Percentiles rank a stretch among this genome's conserved stretches.
These are phyloP conservation scores for Neotoma lepida DNA, from an alignment of 2,113 vertebrate genomes.

Conservation along the genomic window DNA sequence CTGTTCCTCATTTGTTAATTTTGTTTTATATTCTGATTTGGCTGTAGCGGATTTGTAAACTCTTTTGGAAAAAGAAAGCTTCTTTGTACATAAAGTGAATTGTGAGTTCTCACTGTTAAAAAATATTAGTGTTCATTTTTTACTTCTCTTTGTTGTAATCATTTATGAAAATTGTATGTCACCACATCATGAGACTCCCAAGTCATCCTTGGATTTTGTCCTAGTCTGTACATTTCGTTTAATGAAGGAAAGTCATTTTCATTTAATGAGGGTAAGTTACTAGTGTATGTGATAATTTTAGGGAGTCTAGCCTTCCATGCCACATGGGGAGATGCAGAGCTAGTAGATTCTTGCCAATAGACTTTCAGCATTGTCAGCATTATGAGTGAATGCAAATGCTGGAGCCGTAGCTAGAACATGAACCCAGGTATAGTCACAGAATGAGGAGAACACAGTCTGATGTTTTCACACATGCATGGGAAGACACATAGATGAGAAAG, in stretches of 20 bases:
- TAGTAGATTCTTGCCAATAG: too few relatives aligned
- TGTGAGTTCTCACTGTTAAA: slow-evolving; percentile 3
- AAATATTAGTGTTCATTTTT: background rate
- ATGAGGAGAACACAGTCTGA: background rate
- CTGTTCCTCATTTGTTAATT: background rate
- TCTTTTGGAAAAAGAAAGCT: background rate
- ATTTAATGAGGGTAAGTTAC: background rate
- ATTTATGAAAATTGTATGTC: background rate
- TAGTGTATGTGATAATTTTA: background rate
- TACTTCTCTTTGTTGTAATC: background rate
- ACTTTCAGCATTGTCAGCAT: background rate
- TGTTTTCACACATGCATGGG: background rate
- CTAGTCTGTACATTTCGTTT: background rate
- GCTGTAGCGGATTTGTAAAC: background rate
- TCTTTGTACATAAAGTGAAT: background rate
- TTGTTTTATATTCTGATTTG: slow-evolving; percentile 16
- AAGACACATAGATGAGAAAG: accelerated
- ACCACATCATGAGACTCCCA: accelerated
- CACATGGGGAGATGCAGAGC: background rate
- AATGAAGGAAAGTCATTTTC: background rate
- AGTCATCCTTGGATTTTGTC: background rate
- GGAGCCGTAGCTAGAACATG: background rate
- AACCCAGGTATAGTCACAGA: accelerated
- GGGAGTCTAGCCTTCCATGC: background rate
- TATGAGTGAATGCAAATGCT: accelerated